Percentiles rank a stretch among this genome's conserved stretches.
These are phyloP conservation scores for Xyrichtys novacula DNA, from an alignment of 2,797 vertebrate genomes.

Conservation along the genomic window DNA sequence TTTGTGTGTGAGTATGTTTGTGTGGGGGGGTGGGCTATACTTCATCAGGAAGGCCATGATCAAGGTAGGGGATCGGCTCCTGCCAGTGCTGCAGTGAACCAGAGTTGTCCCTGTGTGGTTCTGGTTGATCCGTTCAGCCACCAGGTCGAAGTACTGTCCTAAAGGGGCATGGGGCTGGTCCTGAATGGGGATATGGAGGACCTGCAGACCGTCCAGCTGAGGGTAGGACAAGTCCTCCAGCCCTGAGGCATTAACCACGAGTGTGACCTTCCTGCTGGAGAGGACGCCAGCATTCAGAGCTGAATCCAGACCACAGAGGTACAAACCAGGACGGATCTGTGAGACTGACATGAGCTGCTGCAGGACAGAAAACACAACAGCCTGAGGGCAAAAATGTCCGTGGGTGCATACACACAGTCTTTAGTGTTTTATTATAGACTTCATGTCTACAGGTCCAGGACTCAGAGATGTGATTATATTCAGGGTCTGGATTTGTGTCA, in stretches of 20 bases:
- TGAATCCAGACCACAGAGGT: conserved; percentile 73
- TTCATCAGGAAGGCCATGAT: conserved; percentile 82
- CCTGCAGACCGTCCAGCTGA: conserved; percentile 45
- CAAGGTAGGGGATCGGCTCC: conserved; percentile 78
- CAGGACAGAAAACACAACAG: background rate
- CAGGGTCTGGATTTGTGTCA: too few species aligned
- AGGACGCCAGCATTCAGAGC: conserved; percentile 63
- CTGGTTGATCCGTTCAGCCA: conserved; percentile 71
- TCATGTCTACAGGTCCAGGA: too few species aligned
- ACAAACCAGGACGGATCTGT: conserved; percentile 70
- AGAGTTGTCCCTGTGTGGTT: conserved; percentile 71
- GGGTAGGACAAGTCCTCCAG: conserved; percentile 58
- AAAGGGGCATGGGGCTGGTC: conserved; percentile 79
- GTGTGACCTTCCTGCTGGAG: conserved; percentile 69
- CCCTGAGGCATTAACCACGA: conserved; percentile 77
- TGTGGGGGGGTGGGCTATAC: background rate
- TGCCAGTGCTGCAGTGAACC: conserved; percentile 79
- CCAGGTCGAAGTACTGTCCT: conserved; percentile 67
- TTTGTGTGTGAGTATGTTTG: background rate
- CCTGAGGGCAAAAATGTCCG: background rate
- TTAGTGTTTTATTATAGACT: too few species aligned
- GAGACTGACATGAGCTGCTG: conserved; percentile 65
- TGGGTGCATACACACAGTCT: too few species aligned
- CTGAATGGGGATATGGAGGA: conserved; percentile 66
- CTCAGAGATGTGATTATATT: too few species aligned